Evolutionary conservation across 2,797 vertebrate genomes (phyloP), one percentile per base, ranked within the genome.

Genomic region (Anomalospiza imberbis): DNA sequence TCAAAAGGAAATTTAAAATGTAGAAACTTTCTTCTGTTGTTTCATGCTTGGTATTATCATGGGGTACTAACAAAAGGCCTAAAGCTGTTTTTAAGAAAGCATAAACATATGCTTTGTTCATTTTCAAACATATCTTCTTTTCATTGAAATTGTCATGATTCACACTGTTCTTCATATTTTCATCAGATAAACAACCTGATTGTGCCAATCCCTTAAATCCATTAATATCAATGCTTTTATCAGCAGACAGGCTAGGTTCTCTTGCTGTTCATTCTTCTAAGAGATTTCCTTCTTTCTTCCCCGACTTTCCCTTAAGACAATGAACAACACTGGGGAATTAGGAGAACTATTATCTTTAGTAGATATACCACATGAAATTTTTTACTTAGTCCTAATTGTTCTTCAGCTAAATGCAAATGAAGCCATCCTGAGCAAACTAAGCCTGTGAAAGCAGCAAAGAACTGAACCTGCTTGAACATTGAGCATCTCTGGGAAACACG

Each of bases 81-180:
- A 58, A 71, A 88, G 79, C 76, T 96, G 88, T 86, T 97, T 97
- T 93, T 89, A 91, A 95, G 92, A 89, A 95, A 91, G 20, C 50
- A 65, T 18, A 91, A 92, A 68, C 83, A 44, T 85, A 84, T 70
- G 50, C 74, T 95, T 44, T 84, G n/a, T 48, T 50, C 8, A 71
- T 77, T 96, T 97, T 94, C 85, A 92, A 95, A 63, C 85, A 58
- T 48, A 60, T 63, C 60, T 80, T 74, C 6, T 86, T 87, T 83
- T 85, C 70, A 89, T 89, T 94, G 70, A 57, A 91, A 85, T 78
- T 84, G 31, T 77, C 91, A 71, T 93, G 89, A 91, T 91, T 95
- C 90, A 95, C 36, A 61, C 32, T 71, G 32, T 88, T 38, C 40
- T 94, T 96, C 75, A 74, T 76, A 36, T 79, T 96, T 93, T 85